Percentiles rank a stretch among this genome's conserved stretches.
Conservation (phyloP, 2,797 vertebrate species). For the Myripristis murdjan region DNA sequence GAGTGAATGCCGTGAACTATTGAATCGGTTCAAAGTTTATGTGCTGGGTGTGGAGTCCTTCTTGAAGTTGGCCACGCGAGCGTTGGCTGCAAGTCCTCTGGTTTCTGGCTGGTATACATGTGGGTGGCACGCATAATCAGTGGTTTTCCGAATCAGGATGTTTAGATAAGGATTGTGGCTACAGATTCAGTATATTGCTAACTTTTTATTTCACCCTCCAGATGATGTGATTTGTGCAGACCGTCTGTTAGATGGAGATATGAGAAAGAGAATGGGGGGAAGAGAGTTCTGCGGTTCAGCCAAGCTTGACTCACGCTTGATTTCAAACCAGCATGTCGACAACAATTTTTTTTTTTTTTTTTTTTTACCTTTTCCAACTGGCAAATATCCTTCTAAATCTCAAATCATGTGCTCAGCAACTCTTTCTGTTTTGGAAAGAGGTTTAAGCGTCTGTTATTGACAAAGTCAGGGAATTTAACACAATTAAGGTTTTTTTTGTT, state of each 20-base stretch:
- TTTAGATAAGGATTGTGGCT: constrained; percentile 71
- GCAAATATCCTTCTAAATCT: background rate
- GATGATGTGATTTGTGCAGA: constrained; percentile 56
- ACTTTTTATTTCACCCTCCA: constrained; percentile 59
- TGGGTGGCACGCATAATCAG: constrained; percentile 68
- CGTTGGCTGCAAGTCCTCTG: constrained; percentile 30
- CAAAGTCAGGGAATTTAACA: background rate
- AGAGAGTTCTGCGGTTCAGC: background rate
- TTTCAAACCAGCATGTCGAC: constrained; percentile 20
- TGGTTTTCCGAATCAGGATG: constrained; percentile 72
- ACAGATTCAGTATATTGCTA: constrained; percentile 63
- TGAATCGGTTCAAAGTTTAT: constrained; percentile 59
- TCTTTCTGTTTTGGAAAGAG: background rate
- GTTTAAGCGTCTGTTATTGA: background rate
- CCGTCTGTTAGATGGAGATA: constrained; percentile 56
- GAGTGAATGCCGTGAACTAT: constrained; percentile 13
- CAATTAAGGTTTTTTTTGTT: no score
- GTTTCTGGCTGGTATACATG: constrained; percentile 62
- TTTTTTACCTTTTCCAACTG: background rate
- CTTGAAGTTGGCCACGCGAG: constrained; percentile 14
- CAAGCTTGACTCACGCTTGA: constrained; percentile 9
- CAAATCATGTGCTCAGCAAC: background rate
- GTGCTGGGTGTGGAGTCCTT: constrained; percentile 50
- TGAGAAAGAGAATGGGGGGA: constrained; percentile 12
- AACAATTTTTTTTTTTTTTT: constrained; percentile 11